Evolutionary conservation across 23 tunicate species (phyloP), one percentile per base, ranked within the genome.

Genomic region (Diplosoma virens): DNA sequence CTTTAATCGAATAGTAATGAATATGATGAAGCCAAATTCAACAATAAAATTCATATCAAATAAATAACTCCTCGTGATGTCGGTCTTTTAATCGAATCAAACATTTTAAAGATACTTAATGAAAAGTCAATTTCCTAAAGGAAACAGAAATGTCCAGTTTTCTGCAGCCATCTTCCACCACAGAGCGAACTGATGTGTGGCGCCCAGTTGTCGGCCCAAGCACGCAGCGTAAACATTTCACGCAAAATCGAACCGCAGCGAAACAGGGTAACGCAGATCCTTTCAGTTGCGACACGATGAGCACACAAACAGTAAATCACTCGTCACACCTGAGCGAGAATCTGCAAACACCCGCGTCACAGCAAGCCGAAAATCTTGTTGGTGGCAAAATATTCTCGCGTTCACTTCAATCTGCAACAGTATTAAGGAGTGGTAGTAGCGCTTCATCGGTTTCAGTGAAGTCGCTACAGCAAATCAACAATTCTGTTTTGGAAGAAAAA

Each of bases 81-180:
- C n/a, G n/a, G n/a, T n/a, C n/a, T n/a, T n/a, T n/a, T n/a, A n/a
- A n/a, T n/a, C n/a, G n/a, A n/a, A n/a, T n/a, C n/a, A n/a, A n/a
- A n/a, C n/a, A n/a, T n/a, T n/a, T n/a, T n/a, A n/a, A n/a, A n/a
- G n/a, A n/a, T n/a, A n/a, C n/a, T n/a, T n/a, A n/a, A n/a, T n/a
- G n/a, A n/a, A n/a, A n/a, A n/a, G n/a, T n/a, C n/a, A n/a, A n/a
- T n/a, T n/a, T n/a, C n/a, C 5, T 55, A 55, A 25, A 55, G 61
- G 61, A 55, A 55, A 55, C 61, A 24, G 22, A 55, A 55, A 55
- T 55, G 61, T 55, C 61, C 61, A 55, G 61, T 25, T 55, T 4
- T 55, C 17, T n/a, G 61, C 61, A 55, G 61, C 23, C 22, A 4
- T 55, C 61, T 18, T 25, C 61, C 22, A 25, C 61, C 5, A 4